These are phyloP conservation scores for Scaptomyza hsui DNA, from an alignment of 1,140 invertebrate species.

Conservation along the genomic window DNA sequence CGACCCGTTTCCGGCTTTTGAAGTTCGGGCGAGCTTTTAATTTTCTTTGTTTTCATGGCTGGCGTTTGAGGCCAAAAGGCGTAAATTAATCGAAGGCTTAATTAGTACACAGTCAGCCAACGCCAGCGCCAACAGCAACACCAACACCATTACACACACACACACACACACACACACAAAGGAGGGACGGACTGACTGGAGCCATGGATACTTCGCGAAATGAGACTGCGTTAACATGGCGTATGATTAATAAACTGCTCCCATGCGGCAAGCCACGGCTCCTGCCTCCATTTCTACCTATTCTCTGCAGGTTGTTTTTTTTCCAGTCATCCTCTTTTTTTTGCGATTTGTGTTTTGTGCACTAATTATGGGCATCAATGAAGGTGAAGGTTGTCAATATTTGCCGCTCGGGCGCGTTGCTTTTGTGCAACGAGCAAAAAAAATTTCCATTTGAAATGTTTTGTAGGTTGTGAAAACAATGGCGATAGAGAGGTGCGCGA, in stretches of 20 bases:
- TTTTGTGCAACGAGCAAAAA: conserved; percentile 30
- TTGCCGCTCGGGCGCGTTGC: conserved; percentile 36
- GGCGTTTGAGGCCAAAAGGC: conserved; percentile 79
- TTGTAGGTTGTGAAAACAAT: conserved; percentile 70
- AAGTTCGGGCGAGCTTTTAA: conserved; percentile 81
- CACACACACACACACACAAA: neutral
- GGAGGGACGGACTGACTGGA: conserved; percentile 10
- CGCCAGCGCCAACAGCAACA: conserved; percentile 11
- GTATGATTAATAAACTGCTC: conserved; percentile 81
- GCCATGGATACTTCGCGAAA: conserved; percentile 32
- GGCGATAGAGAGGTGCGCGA: conserved; percentile 3
- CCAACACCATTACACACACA: too few relatives aligned
- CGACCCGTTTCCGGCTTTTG: conserved; percentile 76
- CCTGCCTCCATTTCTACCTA: conserved; percentile 20
- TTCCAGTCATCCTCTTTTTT: neutral
- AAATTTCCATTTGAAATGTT: conserved; percentile 70
- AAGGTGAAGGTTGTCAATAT: conserved; percentile 82
- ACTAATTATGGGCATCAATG: conserved; percentile 74
- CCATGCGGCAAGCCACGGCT: conserved; percentile 39
- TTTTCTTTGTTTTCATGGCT: conserved; percentile 79
- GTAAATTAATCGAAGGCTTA: conserved; percentile 83
- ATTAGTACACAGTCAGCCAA: conserved; percentile 66
- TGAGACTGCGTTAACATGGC: conserved; percentile 64
- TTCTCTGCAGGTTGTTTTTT: neutral
- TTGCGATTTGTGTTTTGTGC: conserved; percentile 48